A percentile compares a stretch with the other conserved stretches of the same genome.
Evolutionary conservation across 2,888 invertebrate species (phyloP).

Genomic region (Brassicogethes aeneus): DNA sequence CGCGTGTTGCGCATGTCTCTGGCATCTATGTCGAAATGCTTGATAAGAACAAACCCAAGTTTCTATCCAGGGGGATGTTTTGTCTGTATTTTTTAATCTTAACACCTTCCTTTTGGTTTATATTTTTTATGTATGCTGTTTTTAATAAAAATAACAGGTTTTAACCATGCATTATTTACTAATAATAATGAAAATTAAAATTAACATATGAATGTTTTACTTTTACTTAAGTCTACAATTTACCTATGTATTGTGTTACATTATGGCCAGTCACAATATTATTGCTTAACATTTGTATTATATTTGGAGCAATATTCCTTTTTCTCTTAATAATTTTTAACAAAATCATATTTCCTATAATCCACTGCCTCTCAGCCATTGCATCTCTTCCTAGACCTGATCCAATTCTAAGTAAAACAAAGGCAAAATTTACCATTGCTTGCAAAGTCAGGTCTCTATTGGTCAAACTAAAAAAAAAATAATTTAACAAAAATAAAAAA

Average conservation of each 20-base stretch:
- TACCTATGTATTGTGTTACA: conserved; percentile 51
- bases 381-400: conserved; percentile 29
- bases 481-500: conserved; percentile 4
- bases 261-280: conserved; percentile 48
- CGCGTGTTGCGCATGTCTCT: no score
- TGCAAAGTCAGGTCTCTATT: conserved; percentile 43
- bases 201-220: background rate
- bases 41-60: no score
- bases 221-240: conserved; percentile 6
- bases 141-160: no score
- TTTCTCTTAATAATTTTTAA: conserved; percentile 50
- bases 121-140: no score
- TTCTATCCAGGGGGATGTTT: no score
- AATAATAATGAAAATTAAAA: conserved; percentile 6
- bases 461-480: conserved; percentile 32
- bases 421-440: conserved; percentile 40
- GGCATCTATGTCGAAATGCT: no score
- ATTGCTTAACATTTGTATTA: conserved; percentile 48
- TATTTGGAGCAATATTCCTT: conserved; percentile 44
- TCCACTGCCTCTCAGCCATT: conserved; percentile 39
- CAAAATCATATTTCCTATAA: conserved; percentile 48
- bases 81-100: no score
- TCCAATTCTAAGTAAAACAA: conserved; percentile 35
- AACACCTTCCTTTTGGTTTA: no score
- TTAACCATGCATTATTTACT: no score